phyloP scores from a whole-genome alignment of 2,113 vertebrate genomes.

The Mohoua ochrocephala region DNA sequence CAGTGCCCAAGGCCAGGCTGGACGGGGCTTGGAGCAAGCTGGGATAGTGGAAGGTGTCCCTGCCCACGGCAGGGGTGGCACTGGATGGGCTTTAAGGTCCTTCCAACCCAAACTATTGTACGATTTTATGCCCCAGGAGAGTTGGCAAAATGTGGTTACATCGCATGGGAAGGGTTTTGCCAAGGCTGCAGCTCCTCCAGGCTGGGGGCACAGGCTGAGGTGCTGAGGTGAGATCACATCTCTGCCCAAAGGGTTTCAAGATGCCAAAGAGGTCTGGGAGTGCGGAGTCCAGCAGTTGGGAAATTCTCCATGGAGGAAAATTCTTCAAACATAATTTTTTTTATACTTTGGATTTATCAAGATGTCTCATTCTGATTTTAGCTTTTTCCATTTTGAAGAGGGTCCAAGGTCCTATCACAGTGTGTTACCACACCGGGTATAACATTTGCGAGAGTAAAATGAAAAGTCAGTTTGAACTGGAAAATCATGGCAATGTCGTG shows the following conservation, averaged over 20 bases:
- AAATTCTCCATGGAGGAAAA: not conserved
- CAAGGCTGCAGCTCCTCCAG: not conserved
- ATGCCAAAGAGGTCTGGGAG: not conserved
- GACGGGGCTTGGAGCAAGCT: fast-evolving
- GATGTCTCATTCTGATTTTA: not conserved
- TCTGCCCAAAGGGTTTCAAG: not conserved
- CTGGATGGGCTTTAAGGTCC: not conserved
- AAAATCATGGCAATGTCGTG: not conserved
- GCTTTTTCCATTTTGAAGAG: not conserved
- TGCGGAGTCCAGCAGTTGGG: not conserved
- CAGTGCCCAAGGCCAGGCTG: not conserved
- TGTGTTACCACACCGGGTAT: not conserved
- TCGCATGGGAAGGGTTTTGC: not conserved
- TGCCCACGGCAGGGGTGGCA: not conserved
- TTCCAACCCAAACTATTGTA: not conserved
- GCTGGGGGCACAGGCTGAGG: not conserved
- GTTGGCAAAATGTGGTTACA: too few relatives aligned
- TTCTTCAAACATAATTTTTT: not conserved
- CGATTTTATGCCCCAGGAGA: not conserved
- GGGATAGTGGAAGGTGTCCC: not conserved
- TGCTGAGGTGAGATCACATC: not conserved
- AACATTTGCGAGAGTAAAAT: not conserved
- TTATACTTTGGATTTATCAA: not conserved
- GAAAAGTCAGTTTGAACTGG: constrained; percentile 16
- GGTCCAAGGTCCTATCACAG: not conserved